Evolutionary conservation across 2,797 vertebrate genomes (phyloP).

Genomic region (Tympanoctomys barrerae): DNA sequence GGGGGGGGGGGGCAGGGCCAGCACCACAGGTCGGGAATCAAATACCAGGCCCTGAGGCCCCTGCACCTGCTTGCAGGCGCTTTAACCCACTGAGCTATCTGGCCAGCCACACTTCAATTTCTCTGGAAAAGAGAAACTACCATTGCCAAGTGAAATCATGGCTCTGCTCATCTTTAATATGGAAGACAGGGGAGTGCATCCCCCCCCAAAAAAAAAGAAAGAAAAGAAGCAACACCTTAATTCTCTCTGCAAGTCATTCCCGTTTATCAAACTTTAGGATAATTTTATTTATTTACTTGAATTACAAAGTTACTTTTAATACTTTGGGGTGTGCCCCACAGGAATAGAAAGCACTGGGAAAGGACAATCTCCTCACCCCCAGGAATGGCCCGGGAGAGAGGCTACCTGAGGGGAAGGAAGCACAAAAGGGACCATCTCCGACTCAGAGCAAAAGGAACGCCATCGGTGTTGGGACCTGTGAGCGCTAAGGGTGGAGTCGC

Average conservation of each 20-base stretch:
- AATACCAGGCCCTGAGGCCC: no score
- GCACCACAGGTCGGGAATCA: no score
- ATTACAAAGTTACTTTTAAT: constrained; percentile 88
- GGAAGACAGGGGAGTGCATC: neutral
- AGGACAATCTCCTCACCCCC: constrained; percentile 78
- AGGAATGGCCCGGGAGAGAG: constrained; percentile 75
- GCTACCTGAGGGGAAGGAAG: constrained; percentile 83
- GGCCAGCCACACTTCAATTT: constrained; percentile 1
- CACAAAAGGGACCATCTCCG: constrained; percentile 80
- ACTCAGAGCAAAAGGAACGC: constrained; percentile 27
- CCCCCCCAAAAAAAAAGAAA: neutral
- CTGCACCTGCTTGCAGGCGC: no score
- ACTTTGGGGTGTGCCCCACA: constrained; percentile 84
- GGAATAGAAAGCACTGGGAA: constrained; percentile 86
- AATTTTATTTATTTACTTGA: no score
- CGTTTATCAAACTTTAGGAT: constrained; percentile 13
- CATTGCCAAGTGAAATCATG: constrained; percentile 46
- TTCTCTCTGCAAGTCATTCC: constrained; percentile 7
- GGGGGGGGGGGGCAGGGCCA: no score
- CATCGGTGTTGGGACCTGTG: constrained; percentile 78
- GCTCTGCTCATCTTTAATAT: constrained; percentile 49
- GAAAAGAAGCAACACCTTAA: neutral
- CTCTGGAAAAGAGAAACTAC: constrained; percentile 34
- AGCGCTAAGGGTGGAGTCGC: constrained; percentile 76
- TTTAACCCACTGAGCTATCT: no score